Base-by-base conservation (phyloP, 2,797 vertebrate genomes). In the Crax fasciolata region DNA sequence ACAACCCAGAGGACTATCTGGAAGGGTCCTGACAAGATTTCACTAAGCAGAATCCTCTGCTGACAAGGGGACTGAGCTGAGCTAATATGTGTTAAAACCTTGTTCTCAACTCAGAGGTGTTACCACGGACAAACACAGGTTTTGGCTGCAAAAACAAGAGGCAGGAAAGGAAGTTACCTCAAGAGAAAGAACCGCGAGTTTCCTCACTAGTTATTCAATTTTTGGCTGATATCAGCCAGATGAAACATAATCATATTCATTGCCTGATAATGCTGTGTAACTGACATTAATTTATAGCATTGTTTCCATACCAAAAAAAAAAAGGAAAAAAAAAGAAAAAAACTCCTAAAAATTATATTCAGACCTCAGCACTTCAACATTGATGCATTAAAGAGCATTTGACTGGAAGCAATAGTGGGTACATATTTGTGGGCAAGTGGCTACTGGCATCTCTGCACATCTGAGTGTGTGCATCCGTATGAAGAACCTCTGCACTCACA, bases 141-240 rank as follows among this genome's bases (percentile, higher is more conserved):
- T 92, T 73, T 59, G 54, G 58, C 35, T 86, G 39, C 85, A 63
- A 92, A 94, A 96, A 89, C 27, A 87, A 77, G 24, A 80, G 73
- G 39, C 12, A 19, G 3, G 30, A 75, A 30, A 81, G 15, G 35
- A 87, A 85, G 32, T 18, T 59, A 52, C 38, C 55, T 71, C 39
- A 73, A 51, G 48, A 85, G 73, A 67, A 87, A 87, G 65, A 81
- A 75, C 6, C 28, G 46, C 70, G 71, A 4, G 81, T 28, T n/a
- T 86, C 41, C 30, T 78, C n/a, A 32, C 51, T 87, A 77, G n/a
- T 54, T 87, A 18, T 76, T 39, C 86, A 27, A 78, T 57, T 51
- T 87, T 79, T 62, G n/a, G n/a, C 27, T 32, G 19, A 30, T 88
- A 71, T 78, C 80, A 84, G 38, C 19, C 52, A 70, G 39, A 93